Percentiles rank a stretch among this genome's conserved stretches.
phyloP scores from a whole-genome alignment of 2,888 invertebrate species.

The Spatulosminthurus flaviceps region DNA sequence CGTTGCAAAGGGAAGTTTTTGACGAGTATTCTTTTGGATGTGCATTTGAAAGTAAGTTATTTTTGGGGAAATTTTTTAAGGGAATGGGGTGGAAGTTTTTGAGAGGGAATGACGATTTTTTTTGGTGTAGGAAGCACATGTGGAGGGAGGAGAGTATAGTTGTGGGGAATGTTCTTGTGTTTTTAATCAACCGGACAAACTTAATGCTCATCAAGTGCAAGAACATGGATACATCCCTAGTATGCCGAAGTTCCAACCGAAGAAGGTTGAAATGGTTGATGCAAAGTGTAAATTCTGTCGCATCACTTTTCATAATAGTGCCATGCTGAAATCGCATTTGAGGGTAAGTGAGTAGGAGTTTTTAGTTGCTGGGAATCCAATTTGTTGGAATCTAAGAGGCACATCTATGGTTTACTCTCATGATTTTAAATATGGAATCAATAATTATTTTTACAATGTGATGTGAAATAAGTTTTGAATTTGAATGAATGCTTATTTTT shows the following conservation, averaged over 20 bases:
- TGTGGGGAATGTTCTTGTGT: conserved; percentile 45
- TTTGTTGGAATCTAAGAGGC: too few relatives aligned
- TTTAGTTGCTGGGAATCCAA: too few relatives aligned
- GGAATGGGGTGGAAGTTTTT: neutral
- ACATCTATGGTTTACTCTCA: too few relatives aligned
- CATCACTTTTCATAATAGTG: conserved; percentile 31
- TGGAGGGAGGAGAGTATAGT: conserved; percentile 31
- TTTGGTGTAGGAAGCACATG: conserved; percentile 36
- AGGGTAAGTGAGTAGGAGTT: too few relatives aligned
- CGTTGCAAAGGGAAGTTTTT: neutral
- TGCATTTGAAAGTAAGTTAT: conserved; percentile 3
- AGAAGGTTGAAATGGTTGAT: neutral
- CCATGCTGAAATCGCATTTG: conserved; percentile 29
- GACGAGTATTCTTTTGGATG: neutral
- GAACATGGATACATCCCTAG: conserved; percentile 30
- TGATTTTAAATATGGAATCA: too few relatives aligned
- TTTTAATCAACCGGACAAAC: conserved; percentile 11
- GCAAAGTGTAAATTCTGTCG: conserved; percentile 37
- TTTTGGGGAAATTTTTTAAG: conserved; percentile 16
- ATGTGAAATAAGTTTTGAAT: neutral
- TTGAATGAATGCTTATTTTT: neutral
- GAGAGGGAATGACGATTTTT: neutral
- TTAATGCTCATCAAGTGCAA: conserved; percentile 33
- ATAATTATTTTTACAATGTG: too few relatives aligned
- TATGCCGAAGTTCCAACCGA: neutral